These are phyloP conservation scores for Podiceps cristatus DNA, from an alignment of 2,113 vertebrate genomes.

Conservation along the genomic window DNA sequence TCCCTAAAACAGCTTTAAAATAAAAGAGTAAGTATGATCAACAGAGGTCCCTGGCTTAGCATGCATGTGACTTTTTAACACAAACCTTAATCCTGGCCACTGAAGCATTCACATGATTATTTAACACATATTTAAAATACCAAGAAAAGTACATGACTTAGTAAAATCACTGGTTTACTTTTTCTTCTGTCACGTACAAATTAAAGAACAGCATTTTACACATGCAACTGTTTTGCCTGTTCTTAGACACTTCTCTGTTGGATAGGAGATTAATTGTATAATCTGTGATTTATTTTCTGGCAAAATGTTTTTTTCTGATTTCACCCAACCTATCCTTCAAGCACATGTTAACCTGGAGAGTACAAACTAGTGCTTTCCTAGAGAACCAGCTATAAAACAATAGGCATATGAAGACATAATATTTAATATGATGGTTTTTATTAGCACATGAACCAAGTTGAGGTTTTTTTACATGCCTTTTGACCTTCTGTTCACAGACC, in stretches of 20 bases:
- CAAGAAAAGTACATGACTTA: slow-evolving; percentile 15
- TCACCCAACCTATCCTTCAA: not conserved
- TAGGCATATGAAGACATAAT: not conserved
- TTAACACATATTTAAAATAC: slow-evolving; percentile 61
- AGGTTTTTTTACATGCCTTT: not conserved
- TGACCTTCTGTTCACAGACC: not conserved
- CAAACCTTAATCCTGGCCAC: slow-evolving; percentile 24
- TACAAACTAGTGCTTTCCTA: not conserved
- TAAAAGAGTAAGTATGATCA: not conserved
- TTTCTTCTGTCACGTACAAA: not conserved
- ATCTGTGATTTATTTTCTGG: not conserved
- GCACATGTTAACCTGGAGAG: not conserved
- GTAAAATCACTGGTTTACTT: not conserved
- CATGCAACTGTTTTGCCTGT: not conserved
- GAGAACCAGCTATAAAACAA: not conserved
- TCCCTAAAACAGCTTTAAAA: not conserved
- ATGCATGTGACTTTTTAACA: slow-evolving; percentile 44
- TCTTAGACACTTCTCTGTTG: not conserved
- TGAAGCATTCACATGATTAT: slow-evolving; percentile 27
- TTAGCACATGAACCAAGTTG: not conserved
- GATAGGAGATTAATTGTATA: not conserved
- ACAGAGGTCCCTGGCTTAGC: not conserved
- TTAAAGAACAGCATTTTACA: not conserved
- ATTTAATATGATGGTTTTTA: not conserved
- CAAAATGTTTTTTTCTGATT: not conserved